A percentile compares a stretch with the other conserved stretches of the same genome.
Evolutionary conservation across 1,140 invertebrate genomes (phyloP).

Genomic region (Drosophila oshimai): DNA sequence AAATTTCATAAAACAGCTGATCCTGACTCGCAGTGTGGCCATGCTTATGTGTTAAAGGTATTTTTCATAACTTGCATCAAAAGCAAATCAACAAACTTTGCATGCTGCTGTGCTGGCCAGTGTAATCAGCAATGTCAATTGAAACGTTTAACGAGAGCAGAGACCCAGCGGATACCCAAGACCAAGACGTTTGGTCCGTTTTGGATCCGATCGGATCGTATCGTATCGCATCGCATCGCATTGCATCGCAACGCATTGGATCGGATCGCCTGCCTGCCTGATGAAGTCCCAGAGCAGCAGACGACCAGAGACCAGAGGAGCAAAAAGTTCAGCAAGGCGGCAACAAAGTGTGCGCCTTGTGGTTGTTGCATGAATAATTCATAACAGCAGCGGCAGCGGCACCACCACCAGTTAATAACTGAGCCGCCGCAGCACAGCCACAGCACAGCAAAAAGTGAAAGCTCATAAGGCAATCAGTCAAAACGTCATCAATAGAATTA

Average conservation of each 20-base stretch:
- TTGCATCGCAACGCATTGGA: conserved; percentile 20
- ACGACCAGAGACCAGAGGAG: conserved; percentile 14
- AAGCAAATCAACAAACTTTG: too few species aligned
- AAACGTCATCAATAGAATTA: conserved; percentile 82
- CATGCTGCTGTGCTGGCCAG: conserved; percentile 31
- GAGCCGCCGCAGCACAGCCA: conserved; percentile 21
- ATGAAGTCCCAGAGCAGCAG: conserved; percentile 65
- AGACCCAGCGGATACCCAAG: conserved; percentile 46
- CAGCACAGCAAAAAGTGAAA: conserved; percentile 72
- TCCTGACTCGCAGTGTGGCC: background rate
- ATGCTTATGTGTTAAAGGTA: too few species aligned
- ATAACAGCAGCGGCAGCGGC: conserved; percentile 67
- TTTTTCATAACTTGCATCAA: too few species aligned
- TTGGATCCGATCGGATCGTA: conserved; percentile 5
- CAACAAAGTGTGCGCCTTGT: conserved; percentile 53
- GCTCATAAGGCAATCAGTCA: conserved; percentile 82
- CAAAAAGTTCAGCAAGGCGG: conserved; percentile 40
- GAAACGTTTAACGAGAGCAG: conserved; percentile 68
- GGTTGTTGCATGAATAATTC: conserved; percentile 79
- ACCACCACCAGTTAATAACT: conserved; percentile 73
- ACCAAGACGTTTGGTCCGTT: conserved; percentile 15
- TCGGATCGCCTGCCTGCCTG: conserved; percentile 35
- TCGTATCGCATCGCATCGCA: conserved; percentile 7
- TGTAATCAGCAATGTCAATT: conserved; percentile 63
- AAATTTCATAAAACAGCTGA: too few species aligned